phyloP scores from a whole-genome alignment of 2,113 vertebrate genomes.

The Brachypodius melanocephalos region DNA sequence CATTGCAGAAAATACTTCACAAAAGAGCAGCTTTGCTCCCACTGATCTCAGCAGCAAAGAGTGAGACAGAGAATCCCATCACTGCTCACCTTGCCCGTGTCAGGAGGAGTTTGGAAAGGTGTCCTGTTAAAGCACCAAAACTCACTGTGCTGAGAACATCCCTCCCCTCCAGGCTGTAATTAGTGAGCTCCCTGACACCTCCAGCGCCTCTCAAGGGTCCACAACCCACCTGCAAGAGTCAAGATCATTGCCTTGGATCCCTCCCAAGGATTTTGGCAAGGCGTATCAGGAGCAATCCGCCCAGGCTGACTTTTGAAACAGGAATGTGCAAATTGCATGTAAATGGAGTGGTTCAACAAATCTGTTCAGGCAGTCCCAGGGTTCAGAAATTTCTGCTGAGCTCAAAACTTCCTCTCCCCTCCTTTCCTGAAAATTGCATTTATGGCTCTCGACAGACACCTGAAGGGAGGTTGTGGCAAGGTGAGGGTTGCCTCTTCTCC shows the following conservation, averaged over 20 bases:
- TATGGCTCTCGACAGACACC: background rate
- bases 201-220: background rate
- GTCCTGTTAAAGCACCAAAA: background rate
- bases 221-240: slow-evolving; percentile 43
- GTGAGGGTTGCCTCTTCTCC: background rate
- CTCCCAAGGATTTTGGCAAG: slow-evolving; percentile 25
- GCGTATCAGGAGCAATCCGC: background rate
- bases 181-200: slow-evolving; percentile 35
- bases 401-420: background rate
- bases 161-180: background rate
- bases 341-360: background rate
- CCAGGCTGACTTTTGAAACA: slow-evolving; percentile 6
- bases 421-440: background rate
- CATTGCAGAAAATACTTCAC: background rate
- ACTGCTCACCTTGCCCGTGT: rapidly evolving
- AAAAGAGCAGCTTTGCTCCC: background rate
- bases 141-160: background rate
- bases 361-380: background rate
- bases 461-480: background rate
- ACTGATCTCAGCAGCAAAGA: background rate
- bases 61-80: background rate
- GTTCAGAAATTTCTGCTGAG: background rate
- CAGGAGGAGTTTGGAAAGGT: background rate
- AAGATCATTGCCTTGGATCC: background rate
- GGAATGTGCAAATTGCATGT: background rate